Evolutionary conservation across 2,113 vertebrate species (phyloP).

Genomic region (Laterallus jamaicensis): DNA sequence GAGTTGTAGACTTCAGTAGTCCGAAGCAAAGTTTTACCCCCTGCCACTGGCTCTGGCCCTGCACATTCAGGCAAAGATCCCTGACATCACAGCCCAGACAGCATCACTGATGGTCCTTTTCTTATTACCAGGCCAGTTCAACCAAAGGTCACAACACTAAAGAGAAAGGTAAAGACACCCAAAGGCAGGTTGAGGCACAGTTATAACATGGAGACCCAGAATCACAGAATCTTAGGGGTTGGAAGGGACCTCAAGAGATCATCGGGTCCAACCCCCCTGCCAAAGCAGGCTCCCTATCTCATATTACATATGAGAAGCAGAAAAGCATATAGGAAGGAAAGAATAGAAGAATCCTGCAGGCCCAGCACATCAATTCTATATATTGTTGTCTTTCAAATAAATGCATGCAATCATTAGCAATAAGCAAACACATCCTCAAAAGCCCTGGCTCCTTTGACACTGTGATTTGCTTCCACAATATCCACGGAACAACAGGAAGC

Average conservation of each 20-base stretch:
- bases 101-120: neutral
- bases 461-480: neutral
- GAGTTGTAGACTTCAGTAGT: neutral
- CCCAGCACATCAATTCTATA: neutral
- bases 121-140: neutral
- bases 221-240: too few relatives aligned
- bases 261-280: too few relatives aligned
- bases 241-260: too few relatives aligned
- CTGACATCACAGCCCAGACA: neutral
- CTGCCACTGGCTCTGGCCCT: neutral
- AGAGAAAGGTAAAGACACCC: neutral
- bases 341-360: neutral
- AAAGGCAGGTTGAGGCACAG: neutral
- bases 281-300: too few relatives aligned
- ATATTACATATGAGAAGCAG: neutral
- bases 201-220: neutral
- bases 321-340: neutral
- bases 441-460: neutral
- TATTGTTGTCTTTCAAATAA: neutral
- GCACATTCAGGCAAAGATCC: neutral
- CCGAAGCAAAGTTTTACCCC: neutral
- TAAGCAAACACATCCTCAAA: neutral
- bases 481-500: neutral
- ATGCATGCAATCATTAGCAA: accelerated
- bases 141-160: neutral